Evolutionary conservation across 2,113 vertebrate species (phyloP), one percentile per base, ranked within the genome.

Genomic region (Bucco capensis): DNA sequence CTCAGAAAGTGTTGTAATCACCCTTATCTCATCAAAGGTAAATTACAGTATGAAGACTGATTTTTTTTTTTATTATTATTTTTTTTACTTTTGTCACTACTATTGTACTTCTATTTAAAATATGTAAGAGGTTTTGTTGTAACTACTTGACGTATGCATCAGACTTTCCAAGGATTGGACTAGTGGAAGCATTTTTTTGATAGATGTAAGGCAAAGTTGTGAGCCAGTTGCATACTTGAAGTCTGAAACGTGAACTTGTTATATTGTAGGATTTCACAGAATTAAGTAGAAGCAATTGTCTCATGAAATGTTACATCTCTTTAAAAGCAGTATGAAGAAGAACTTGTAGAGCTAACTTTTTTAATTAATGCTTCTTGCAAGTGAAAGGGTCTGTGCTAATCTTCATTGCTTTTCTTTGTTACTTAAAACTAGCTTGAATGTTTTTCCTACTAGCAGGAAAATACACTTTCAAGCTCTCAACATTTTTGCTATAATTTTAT

Each of bases 11-110:
- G 99, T 92, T 99, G 99, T 94, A 99, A 99, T 97, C 99, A 99
- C 90, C 99, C 99, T 38, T 99, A 99, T 97, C 99, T 99, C 96
- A 99, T 99, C 94, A 99, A 99, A 99, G 99, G 99, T 99, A 97
- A 89, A 17, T 42, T 50, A 25, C 9, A n/a, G 31, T 13, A 54
- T 50, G 51, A 74, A 46, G 37, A n/a, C 18, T 16, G 7, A 12
- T 28, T 37, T 3, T 6, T 7, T 54, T 50, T 22, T 49, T 28
- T 8, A 19, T 19, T 58, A 5, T 31, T 35, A 8, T 9, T 9
- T 46, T 54, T 30, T 47, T 28, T 24, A 21, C 10, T 21, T 22
- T 51, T 51, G 74, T 4, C 12, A 17, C 5, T 49, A 6, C 15
- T 14, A 42, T 27, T 66, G 12, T n/a, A 4, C 16, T 64, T 62